Conservation (phyloP, 2,113 vertebrate genomes). For the Cinclus mexicanus region DNA sequence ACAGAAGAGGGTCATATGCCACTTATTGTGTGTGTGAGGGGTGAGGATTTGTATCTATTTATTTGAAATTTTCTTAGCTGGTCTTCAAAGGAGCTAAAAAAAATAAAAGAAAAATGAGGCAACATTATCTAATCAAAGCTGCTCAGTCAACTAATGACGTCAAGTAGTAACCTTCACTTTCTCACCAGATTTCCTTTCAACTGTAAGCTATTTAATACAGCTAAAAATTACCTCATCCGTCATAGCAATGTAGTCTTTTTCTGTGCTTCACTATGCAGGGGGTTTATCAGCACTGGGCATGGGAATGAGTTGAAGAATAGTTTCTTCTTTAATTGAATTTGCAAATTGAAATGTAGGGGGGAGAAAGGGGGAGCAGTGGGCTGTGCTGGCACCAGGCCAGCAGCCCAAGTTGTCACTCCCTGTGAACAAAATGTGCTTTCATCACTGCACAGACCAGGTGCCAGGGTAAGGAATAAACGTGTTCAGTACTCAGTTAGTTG, state of each 20-base stretch:
- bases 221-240: neutral
- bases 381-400: neutral
- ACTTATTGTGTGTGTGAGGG: neutral
- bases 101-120: neutral
- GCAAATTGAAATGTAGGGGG: neutral
- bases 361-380: neutral
- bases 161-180: neutral
- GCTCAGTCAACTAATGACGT: neutral
- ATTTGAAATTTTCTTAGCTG: neutral
- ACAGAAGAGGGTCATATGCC: neutral
- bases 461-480: neutral
- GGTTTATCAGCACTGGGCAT: neutral
- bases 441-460: neutral
- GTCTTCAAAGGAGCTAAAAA: neutral
- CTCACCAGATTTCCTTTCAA: neutral
- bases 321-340: slow-evolving; percentile 15
- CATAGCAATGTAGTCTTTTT: neutral
- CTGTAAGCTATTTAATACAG: neutral
- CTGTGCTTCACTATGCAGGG: neutral
- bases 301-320: neutral
- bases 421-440: neutral
- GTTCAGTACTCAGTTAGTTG: neutral
- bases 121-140: neutral
- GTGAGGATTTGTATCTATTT: neutral
- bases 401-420: neutral